Evolutionary conservation across 1,140 invertebrate genomes (phyloP), one percentile per base, ranked within the genome.

Genomic region (Halictus rubicundus): DNA sequence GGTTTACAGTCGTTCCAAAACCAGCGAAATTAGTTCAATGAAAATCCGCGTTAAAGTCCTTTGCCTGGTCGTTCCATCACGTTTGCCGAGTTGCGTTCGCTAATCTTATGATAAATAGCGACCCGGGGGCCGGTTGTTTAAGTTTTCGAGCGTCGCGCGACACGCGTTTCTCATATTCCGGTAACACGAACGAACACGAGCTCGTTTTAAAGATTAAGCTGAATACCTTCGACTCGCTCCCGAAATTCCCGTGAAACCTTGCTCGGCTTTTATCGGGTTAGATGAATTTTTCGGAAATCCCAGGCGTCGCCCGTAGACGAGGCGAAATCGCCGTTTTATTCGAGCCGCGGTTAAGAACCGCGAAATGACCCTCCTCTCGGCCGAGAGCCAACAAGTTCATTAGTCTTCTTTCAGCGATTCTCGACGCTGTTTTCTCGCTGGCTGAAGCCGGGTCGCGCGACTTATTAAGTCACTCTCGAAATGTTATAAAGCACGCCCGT

Each of bases 391-490:
- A 78, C 76, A 78, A 71, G 76, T 64, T 78, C 76, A 71, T 78
- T 78, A 78, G 76, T 71, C 68, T 71, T 71, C 76, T 78, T 78
- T 78, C 76, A 78, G 59, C 68, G 66, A 78, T 71, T 71, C 68
- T n/a, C 68, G 42, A 27, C 59, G 66, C 68, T 52, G 59, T 42
- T 71, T 71, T 12, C 59, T 64, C 59, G 68, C 76, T 71, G 42
- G 57, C 6, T 21, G 68, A 39, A 59, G 6, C 76, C 27, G 42
- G 63, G 32, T 78, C 68, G 42, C 60, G 23, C 27, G 68, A 70
- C 76, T 78, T 78, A 78, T 71, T 78, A 78, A 78, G 76, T 71
- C 76, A 52, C 68, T 71, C 68, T 78, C 59, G 76, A 78, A 78
- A 78, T 39, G 57, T 71, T 78, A 71, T 71, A 78, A 78, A 78